Conservation (phyloP, 2,113 vertebrate species). For the Tautogolabrus adspersus region DNA sequence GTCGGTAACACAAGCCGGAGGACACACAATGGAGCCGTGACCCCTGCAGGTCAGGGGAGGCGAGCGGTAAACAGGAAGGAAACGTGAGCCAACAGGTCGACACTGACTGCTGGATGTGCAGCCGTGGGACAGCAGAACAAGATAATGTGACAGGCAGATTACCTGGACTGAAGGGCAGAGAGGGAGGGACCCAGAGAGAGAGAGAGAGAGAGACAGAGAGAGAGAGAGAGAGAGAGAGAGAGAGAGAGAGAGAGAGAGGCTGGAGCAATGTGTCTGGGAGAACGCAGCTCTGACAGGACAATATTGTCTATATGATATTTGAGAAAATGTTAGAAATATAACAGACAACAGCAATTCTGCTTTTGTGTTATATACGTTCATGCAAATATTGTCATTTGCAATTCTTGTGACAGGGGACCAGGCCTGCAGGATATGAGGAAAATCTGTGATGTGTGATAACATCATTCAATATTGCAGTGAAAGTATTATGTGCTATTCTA, state of each 20-base stretch:
- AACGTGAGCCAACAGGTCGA: conserved; percentile 76
- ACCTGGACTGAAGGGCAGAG: conserved; percentile 59
- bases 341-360: background rate
- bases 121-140: conserved; percentile 51
- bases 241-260: background rate
- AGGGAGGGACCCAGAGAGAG: background rate
- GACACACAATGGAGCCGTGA: conserved; percentile 72
- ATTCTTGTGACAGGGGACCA: no score
- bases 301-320: background rate
- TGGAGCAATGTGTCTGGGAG: background rate
- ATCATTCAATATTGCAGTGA: no score
- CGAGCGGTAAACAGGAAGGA: conserved; percentile 79
- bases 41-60: conserved; percentile 64
- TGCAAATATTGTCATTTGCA: background rate
- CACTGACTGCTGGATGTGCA: conserved; percentile 68
- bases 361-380: background rate
- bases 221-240: no score
- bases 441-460: no score
- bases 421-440: no score
- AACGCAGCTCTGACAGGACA: background rate
- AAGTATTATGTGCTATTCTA: no score
- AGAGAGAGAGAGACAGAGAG: background rate
- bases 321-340: background rate
- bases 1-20: conserved; percentile 66
- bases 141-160: conserved; percentile 76